Conservation (phyloP, 1,140 invertebrate genomes). For the Metaphire vulgaris region DNA sequence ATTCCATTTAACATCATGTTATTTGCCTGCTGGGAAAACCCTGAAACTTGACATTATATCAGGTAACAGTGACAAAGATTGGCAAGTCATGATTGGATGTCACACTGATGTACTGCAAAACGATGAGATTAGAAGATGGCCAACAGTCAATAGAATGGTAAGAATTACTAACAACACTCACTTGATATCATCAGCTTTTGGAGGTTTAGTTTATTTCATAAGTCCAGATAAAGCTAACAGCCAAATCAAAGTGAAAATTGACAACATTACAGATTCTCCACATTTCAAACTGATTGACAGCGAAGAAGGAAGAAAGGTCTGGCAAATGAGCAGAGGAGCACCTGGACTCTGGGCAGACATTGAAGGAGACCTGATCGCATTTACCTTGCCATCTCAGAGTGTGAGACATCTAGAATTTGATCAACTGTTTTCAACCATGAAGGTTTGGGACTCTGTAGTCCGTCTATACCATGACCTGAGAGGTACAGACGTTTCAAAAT, state of each 20-base stretch:
- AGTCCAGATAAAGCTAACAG: conserved; percentile 13
- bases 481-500: conserved; percentile 26
- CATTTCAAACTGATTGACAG: conserved; percentile 13
- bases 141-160: conserved; percentile 7
- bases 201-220: conserved; percentile 25
- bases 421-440: conserved; percentile 27
- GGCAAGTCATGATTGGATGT: conserved; percentile 5
- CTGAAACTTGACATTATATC: background rate
- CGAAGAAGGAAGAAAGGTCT: conserved; percentile 9
- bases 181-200: conserved; percentile 16
- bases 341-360: conserved; percentile 37
- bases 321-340: conserved; percentile 17
- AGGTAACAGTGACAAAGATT: background rate
- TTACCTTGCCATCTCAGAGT: conserved; percentile 33
- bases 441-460: conserved; percentile 33
- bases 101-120: background rate
- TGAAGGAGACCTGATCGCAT: conserved; percentile 31
- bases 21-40: conserved; percentile 13
- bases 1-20: conserved; percentile 16
- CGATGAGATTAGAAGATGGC: conserved; percentile 3
- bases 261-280: conserved; percentile 21
- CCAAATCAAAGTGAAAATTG: background rate
- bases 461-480: conserved; percentile 30
- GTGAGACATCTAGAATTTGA: conserved; percentile 28
- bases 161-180: background rate